Conservation (phyloP, 2,113 vertebrate species). For the Psephotus haematonotus region DNA sequence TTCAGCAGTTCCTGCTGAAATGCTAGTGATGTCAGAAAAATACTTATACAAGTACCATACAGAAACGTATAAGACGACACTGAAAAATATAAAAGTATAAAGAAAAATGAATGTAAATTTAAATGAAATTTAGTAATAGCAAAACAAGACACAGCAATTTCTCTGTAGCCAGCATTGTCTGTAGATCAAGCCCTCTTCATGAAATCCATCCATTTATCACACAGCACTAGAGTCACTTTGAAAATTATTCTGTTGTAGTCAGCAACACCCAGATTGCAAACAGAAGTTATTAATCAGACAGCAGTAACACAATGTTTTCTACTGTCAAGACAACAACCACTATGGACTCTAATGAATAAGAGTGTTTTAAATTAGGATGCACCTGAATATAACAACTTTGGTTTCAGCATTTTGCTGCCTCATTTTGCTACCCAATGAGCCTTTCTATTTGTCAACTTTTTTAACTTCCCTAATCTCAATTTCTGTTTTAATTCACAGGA, state of each 20-base stretch:
- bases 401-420: conserved; percentile 7
- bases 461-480: neutral
- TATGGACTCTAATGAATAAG: conserved; percentile 39
- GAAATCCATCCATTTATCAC: conserved; percentile 19
- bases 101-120: neutral
- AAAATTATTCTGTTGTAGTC: conserved; percentile 27
- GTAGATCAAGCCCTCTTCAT: neutral
- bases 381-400: conserved; percentile 43
- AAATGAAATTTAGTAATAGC: neutral
- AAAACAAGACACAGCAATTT: neutral
- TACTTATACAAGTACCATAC: neutral
- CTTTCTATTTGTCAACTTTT: neutral
- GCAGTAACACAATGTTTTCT: conserved; percentile 1
- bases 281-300: conserved; percentile 56
- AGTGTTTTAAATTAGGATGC: conserved; percentile 40
- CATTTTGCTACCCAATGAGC: neutral
- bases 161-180: neutral
- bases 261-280: conserved; percentile 1
- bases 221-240: conserved; percentile 33
- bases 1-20: neutral
- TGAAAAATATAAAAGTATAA: neutral
- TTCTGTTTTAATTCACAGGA: neutral
- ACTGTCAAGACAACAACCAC: neutral
- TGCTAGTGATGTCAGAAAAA: neutral
- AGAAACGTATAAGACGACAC: fast-evolving